Percentiles rank a stretch among this genome's conserved stretches.
Evolutionary conservation across 2,888 invertebrate species (phyloP).

Genomic region (Neoascia interrupta): DNA sequence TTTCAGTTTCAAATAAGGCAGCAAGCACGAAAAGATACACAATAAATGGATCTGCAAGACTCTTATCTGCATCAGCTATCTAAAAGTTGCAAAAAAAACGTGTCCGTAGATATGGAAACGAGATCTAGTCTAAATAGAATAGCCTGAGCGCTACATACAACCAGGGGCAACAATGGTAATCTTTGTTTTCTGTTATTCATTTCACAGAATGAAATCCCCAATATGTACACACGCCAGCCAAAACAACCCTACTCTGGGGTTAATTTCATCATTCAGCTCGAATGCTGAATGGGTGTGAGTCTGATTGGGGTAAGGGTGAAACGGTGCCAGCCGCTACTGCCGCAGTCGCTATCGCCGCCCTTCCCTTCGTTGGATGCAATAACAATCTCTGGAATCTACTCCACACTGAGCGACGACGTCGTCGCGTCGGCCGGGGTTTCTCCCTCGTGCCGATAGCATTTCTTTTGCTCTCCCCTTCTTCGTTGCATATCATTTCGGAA

Average conservation of each 20-base stretch:
- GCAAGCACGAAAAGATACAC: conserved; percentile 2
- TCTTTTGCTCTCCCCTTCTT: conserved; percentile 5
- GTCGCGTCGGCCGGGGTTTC: background rate
- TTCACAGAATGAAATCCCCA: conserved; percentile 55
- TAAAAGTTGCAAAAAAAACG: conserved; percentile 16
- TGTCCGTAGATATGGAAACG: background rate
- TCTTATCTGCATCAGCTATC: conserved; percentile 58
- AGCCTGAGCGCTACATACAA: background rate
- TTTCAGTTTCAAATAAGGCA: conserved; percentile 18
- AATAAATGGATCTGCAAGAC: conserved; percentile 64
- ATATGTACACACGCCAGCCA: conserved; percentile 4
- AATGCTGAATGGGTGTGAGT: conserved; percentile 14
- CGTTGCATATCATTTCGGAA: conserved; percentile 52
- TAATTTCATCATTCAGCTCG: conserved; percentile 59
- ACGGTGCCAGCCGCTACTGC: background rate
- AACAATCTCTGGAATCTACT: conserved; percentile 47
- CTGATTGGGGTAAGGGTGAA: background rate
- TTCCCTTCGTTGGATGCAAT: conserved; percentile 28
- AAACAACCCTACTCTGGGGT: conserved; percentile 28
- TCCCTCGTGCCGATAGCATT: background rate
- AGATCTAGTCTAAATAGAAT: background rate
- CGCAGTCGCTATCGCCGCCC: conserved; percentile 12
- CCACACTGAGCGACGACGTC: background rate
- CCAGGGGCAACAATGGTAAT: conserved; percentile 50
- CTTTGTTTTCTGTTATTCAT: conserved; percentile 64